A percentile compares a stretch with the other conserved stretches of the same genome.
Evolutionary conservation across 2,113 vertebrate genomes (phyloP).

Genomic region (Cyanoliseus patagonus): DNA sequence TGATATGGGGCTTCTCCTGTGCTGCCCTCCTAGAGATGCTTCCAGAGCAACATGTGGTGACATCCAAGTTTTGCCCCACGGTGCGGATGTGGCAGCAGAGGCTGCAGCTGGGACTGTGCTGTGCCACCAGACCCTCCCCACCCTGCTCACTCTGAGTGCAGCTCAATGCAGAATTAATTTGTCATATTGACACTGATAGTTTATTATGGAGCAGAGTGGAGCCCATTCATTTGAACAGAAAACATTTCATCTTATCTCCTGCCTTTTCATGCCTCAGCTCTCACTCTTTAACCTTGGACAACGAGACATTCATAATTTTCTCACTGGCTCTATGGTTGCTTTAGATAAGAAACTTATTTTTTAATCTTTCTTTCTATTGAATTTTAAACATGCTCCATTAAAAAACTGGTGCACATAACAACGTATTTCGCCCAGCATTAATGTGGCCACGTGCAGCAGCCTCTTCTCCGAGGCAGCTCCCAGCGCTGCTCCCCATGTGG

Average conservation of each 20-base stretch:
- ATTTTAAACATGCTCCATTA: constrained; percentile 56
- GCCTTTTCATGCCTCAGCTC: constrained; percentile 66
- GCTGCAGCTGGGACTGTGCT: neutral
- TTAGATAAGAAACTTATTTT: constrained; percentile 71
- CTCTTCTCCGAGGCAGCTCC: neutral
- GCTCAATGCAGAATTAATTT: constrained; percentile 68
- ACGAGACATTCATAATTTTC: constrained; percentile 65
- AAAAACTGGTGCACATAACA: constrained; percentile 37
- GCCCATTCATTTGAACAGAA: constrained; percentile 74
- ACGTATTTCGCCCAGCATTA: neutral
- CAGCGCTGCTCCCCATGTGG: neutral
- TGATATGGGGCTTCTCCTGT: accelerated
- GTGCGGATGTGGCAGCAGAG: accelerated
- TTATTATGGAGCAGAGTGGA: constrained; percentile 66
- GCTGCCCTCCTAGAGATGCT: accelerated
- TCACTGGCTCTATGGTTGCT: constrained; percentile 54
- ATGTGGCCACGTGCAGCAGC: neutral
- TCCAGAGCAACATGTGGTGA: accelerated
- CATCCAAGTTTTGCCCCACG: accelerated
- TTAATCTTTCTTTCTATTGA: constrained; percentile 56
- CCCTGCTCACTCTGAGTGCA: neutral
- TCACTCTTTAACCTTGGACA: constrained; percentile 74
- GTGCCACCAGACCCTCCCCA: neutral
- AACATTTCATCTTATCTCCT: constrained; percentile 70
- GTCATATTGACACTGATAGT: constrained; percentile 74